These are phyloP conservation scores for Cathartes aura DNA, from an alignment of 2,113 vertebrate genomes.

Conservation along the genomic window DNA sequence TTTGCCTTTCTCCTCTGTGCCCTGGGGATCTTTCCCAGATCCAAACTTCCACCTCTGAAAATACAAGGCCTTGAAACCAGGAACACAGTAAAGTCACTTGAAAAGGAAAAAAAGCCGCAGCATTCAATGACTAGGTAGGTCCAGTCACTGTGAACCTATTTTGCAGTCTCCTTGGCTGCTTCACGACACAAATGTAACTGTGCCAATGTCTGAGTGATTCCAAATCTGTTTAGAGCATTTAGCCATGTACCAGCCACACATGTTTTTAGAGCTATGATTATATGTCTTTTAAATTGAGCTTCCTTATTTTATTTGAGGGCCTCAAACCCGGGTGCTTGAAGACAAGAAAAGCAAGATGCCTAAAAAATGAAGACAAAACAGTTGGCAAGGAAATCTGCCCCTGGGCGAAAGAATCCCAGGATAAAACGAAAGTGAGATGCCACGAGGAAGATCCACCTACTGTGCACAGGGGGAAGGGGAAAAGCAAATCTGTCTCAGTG, in stretches of 20 bases:
- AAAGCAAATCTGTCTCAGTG: background rate
- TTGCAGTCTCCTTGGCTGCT: background rate
- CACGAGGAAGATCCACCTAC: background rate
- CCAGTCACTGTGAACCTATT: background rate
- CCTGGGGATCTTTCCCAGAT: slow-evolving; percentile 30
- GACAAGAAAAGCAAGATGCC: background rate
- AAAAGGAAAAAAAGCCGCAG: background rate
- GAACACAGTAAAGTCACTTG: background rate
- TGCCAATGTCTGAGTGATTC: background rate
- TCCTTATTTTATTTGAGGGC: background rate
- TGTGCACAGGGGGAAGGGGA: background rate
- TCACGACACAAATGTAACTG: background rate
- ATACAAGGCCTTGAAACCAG: slow-evolving; percentile 30
- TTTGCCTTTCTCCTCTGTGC: slow-evolving; percentile 26
- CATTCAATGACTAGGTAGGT: background rate
- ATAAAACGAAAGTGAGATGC: background rate
- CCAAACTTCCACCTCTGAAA: slow-evolving; percentile 8
- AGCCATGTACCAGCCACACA: background rate
- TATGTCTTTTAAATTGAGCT: background rate
- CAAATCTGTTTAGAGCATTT: background rate
- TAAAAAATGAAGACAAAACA: background rate
- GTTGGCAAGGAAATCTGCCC: background rate
- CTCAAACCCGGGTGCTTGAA: background rate
- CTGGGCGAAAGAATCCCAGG: background rate
- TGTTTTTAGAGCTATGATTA: background rate